These are phyloP conservation scores for Puffinus mauretanicus DNA, from an alignment of 2,113 vertebrate species.

Conservation along the genomic window DNA sequence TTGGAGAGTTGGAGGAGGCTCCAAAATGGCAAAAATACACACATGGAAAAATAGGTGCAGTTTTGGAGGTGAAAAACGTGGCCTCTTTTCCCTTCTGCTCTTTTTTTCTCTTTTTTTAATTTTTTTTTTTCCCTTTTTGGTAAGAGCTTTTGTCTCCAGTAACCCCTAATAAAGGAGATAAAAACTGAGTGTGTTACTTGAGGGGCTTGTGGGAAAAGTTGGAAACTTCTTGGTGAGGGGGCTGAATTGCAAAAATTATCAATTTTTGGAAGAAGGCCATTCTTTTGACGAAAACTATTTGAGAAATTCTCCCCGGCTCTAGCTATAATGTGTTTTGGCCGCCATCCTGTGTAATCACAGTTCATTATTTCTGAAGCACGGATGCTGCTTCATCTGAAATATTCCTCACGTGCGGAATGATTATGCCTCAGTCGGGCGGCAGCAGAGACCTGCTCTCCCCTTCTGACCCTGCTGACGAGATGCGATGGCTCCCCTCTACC, in stretches of 20 bases:
- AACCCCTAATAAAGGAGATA: neutral
- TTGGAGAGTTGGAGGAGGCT: neutral
- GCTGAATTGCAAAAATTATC: slow-evolving; percentile 14
- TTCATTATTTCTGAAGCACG: slow-evolving; percentile 24
- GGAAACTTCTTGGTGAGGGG: slow-evolving; percentile 39
- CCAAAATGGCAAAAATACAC: neutral
- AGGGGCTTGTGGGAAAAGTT: neutral
- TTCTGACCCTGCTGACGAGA: neutral
- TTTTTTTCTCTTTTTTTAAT: neutral
- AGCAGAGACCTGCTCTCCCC: neutral
- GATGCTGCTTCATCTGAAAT: slow-evolving; percentile 13
- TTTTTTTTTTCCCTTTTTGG: neutral
- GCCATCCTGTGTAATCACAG: slow-evolving; percentile 31
- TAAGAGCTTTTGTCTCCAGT: neutral
- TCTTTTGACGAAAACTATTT: slow-evolving; percentile 34
- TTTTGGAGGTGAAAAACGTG: neutral
- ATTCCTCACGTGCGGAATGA: neutral
- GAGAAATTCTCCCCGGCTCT: slow-evolving; percentile 30
- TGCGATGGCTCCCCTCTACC: neutral
- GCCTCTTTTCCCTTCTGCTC: neutral
- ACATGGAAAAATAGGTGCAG: neutral
- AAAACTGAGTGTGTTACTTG: neutral
- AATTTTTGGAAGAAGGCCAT: slow-evolving; percentile 46
- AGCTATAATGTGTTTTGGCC: slow-evolving; percentile 38
- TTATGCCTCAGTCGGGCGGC: neutral